These are phyloP conservation scores for Micromussa lordhowensis DNA, from an alignment of 92 coral and sea anemone species.

Conservation along the genomic window DNA sequence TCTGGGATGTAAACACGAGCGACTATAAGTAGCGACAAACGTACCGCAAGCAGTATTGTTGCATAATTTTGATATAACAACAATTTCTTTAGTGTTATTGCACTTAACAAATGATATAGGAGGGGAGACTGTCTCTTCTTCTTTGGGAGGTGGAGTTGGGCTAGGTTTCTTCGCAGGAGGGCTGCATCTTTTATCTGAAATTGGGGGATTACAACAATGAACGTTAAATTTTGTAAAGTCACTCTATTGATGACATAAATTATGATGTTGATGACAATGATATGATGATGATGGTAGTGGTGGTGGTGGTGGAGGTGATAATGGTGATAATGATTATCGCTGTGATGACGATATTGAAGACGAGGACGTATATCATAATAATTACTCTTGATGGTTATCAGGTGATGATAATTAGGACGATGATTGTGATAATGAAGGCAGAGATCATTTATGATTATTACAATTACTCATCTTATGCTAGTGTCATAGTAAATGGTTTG, in stretches of 20 bases:
- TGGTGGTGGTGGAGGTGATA: background rate
- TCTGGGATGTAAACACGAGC: background rate
- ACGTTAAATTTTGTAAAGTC: too few species aligned
- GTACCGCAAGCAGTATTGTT: background rate
- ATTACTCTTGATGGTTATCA: too few species aligned
- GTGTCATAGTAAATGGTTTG: too few species aligned
- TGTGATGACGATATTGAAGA: too few species aligned
- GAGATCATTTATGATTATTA: too few species aligned
- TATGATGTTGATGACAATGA: background rate
- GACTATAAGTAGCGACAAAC: background rate
- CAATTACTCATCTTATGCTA: too few species aligned
- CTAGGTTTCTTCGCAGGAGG: background rate
- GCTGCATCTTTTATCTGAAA: background rate
- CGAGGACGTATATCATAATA: too few species aligned
- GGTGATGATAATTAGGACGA: too few species aligned
- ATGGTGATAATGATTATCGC: too few species aligned
- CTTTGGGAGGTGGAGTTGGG: background rate
- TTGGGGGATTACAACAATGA: background rate
- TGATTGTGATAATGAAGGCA: too few species aligned
- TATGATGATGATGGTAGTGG: background rate
- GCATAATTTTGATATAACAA: background rate
- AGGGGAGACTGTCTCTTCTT: background rate
- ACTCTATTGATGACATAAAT: background rate
- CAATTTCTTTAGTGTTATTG: background rate
- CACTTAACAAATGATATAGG: background rate